Evolutionary conservation across 2,797 vertebrate species (phyloP).

Genomic region (Gobionotothen gibberifrons): DNA sequence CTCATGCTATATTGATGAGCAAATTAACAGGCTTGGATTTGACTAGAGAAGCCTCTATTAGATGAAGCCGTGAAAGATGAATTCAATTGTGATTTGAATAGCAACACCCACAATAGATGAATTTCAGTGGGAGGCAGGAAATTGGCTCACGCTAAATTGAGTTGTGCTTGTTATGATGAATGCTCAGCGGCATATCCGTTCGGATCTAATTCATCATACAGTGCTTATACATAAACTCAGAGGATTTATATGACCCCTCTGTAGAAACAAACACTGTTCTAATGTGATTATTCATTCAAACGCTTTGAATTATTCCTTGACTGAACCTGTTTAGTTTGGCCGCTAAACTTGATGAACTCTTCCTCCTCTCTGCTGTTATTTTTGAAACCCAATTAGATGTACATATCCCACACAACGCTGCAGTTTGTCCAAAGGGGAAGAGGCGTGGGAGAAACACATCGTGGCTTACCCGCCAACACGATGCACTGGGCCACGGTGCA

Average conservation of each 20-base stretch:
- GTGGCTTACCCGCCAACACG: conserved; percentile 73
- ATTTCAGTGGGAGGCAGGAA: conserved; percentile 71
- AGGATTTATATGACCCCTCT: not conserved
- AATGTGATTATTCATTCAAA: conserved; percentile 34
- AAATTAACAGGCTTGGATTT: conserved; percentile 83
- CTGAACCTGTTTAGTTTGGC: conserved; percentile 51
- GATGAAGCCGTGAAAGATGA: conserved; percentile 83
- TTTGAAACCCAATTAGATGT: conserved; percentile 81
- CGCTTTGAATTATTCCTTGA: conserved; percentile 26
- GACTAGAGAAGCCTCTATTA: conserved; percentile 81
- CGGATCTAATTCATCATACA: conserved; percentile 71
- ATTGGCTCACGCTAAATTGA: conserved; percentile 77
- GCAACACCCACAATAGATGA: conserved; percentile 65
- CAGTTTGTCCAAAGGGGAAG: conserved; percentile 78
- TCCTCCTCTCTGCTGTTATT: conserved; percentile 70
- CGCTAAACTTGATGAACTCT: conserved; percentile 62
- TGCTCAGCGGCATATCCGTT: conserved; percentile 64
- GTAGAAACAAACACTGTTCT: conserved; percentile 8
- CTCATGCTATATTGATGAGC: conserved; percentile 80
- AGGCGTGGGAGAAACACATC: conserved; percentile 81
- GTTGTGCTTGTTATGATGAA: conserved; percentile 81
- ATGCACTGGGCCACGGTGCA: conserved; percentile 67
- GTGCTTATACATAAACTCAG: conserved; percentile 56
- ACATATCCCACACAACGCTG: conserved; percentile 73
- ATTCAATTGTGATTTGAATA: conserved; percentile 84